Conservation (phyloP, 2,113 vertebrate species). For the Vulpes lagopus region DNA sequence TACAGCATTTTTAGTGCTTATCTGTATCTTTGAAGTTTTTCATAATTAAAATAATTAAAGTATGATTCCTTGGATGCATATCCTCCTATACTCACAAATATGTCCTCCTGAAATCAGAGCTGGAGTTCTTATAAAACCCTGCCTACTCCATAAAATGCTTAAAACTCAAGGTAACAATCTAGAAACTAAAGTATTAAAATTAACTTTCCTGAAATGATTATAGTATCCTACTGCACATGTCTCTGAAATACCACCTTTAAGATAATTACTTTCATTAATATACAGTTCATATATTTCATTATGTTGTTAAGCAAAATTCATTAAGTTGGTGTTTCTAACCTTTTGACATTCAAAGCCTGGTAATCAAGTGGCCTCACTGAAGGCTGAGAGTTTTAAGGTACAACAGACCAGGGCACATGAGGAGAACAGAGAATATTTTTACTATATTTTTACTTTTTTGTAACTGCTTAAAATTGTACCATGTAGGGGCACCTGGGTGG, state of each 20-base stretch:
- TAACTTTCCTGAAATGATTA: conserved; percentile 11
- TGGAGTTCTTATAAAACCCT: background rate
- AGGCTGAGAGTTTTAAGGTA: background rate
- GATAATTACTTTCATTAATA: background rate
- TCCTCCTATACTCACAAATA: background rate
- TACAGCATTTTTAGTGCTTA: background rate
- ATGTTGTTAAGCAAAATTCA: conserved; percentile 24
- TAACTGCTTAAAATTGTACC: background rate
- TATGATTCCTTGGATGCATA: background rate
- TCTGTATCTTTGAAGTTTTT: background rate
- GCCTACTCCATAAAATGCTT: background rate
- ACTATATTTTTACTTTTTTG: background rate
- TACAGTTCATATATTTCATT: background rate
- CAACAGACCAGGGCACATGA: background rate
- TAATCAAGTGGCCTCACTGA: background rate
- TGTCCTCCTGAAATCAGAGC: background rate
- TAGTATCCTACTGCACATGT: background rate
- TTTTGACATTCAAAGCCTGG: background rate
- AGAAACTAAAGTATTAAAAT: conserved; percentile 26
- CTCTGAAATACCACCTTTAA: background rate
- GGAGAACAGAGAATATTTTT: background rate
- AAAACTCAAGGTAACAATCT: conserved; percentile 10
- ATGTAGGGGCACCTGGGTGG: background rate
- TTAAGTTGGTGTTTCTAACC: background rate
- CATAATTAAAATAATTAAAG: background rate